A percentile compares a stretch with the other conserved stretches of the same genome.
Evolutionary conservation across 2,113 vertebrate species (phyloP).

Genomic region (Psephotus haematonotus): DNA sequence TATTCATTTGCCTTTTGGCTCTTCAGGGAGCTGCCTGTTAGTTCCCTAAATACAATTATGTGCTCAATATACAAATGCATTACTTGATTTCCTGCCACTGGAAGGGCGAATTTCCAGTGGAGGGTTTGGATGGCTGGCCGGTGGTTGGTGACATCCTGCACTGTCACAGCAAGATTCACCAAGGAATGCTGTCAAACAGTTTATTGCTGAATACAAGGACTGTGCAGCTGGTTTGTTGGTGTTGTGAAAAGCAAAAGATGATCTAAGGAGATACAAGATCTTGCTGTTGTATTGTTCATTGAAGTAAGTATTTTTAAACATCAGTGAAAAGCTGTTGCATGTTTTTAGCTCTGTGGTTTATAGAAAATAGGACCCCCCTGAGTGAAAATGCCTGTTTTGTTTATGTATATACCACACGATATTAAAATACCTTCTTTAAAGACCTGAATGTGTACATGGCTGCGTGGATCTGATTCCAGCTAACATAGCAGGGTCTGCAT

Average conservation of each 20-base stretch:
- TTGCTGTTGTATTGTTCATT: background rate
- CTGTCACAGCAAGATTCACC: background rate
- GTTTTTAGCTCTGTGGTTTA: background rate
- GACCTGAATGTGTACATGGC: background rate
- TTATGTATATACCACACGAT: fast-evolving
- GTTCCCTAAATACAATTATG: background rate
- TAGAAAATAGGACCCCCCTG: background rate
- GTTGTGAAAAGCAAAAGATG: background rate
- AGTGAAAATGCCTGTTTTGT: background rate
- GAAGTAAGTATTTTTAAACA: background rate
- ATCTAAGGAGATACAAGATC: background rate
- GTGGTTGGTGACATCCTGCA: background rate
- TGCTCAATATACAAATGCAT: background rate
- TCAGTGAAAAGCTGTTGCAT: background rate
- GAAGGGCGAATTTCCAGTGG: background rate
- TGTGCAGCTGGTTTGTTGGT: background rate
- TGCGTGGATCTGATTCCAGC: background rate
- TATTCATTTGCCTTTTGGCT: background rate
- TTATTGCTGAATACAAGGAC: background rate
- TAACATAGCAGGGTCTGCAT: background rate
- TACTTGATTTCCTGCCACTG: background rate
- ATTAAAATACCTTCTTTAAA: background rate
- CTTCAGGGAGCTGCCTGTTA: background rate
- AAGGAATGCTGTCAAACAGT: background rate
- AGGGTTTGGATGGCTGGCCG: background rate